Evolutionary conservation across 2,797 vertebrate species (phyloP).

Genomic region (Muscicapa striata): DNA sequence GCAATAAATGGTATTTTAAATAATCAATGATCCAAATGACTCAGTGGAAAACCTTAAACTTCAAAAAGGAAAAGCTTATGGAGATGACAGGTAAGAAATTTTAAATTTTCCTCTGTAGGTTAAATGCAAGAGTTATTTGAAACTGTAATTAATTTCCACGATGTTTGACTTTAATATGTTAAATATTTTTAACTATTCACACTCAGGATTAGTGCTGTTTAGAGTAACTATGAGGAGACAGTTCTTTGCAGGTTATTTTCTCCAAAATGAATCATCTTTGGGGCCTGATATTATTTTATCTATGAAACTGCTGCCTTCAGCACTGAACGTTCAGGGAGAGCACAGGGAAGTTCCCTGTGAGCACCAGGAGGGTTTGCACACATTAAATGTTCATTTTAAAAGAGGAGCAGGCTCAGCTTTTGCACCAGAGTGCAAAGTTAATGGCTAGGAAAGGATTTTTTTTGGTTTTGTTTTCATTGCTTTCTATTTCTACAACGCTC

Average conservation of each 20-base stretch:
- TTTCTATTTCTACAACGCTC: neutral
- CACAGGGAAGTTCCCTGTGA: neutral
- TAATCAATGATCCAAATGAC: neutral
- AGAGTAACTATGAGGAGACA: neutral
- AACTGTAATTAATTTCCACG: neutral
- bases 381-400: neutral
- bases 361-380: neutral
- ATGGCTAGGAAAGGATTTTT: neutral
- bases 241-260: neutral
- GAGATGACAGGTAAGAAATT: neutral
- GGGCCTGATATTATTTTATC: neutral
- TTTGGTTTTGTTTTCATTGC: neutral
- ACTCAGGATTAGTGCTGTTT: neutral
- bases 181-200: neutral
- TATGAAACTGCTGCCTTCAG: neutral
- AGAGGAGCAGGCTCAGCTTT: neutral
- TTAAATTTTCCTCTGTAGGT: neutral
- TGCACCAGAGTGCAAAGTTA: neutral
- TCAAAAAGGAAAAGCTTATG: neutral
- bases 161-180: neutral
- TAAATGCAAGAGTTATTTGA: neutral
- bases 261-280: neutral
- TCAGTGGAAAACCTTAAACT: neutral
- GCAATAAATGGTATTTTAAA: neutral
- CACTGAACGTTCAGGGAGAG: neutral